phyloP scores from a whole-genome alignment of 2,113 vertebrate genomes.

The Channa maculata region DNA sequence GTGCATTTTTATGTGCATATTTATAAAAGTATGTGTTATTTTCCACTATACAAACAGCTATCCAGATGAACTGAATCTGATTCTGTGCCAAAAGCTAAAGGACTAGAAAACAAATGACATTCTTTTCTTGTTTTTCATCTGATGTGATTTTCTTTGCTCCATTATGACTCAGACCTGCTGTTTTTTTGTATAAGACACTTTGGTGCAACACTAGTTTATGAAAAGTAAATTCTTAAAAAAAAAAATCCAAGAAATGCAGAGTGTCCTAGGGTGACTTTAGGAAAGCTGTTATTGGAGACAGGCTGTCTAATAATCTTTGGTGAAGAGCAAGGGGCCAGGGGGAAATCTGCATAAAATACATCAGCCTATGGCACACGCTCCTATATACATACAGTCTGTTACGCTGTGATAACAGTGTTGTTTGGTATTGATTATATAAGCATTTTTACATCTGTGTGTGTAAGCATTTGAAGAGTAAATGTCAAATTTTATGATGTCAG shows the following conservation, averaged over 20 bases:
- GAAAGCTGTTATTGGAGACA: constrained; percentile 45
- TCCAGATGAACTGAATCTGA: constrained; percentile 32
- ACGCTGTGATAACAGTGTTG: constrained; percentile 47
- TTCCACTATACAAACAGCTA: constrained; percentile 16
- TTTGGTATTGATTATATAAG: constrained; percentile 57
- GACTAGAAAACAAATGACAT: constrained; percentile 3
- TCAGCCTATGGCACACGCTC: constrained; percentile 22
- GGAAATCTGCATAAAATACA: constrained; percentile 48
- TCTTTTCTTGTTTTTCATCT: constrained; percentile 32
- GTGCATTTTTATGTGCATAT: constrained; percentile 5
- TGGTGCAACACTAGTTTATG: constrained; percentile 36
- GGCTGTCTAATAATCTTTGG: constrained; percentile 51
- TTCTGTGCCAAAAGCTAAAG: background rate
- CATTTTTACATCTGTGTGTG: constrained; percentile 38
- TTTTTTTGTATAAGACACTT: constrained; percentile 21
- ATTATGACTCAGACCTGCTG: constrained; percentile 56
- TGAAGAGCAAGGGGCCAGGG: constrained; percentile 28
- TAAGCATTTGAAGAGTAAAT: constrained; percentile 35
- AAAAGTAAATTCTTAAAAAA: constrained; percentile 43
- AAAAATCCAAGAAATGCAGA: constrained; percentile 23
- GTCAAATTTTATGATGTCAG: constrained; percentile 51
- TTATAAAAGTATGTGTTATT: background rate
- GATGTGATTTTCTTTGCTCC: constrained; percentile 12
- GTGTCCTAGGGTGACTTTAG: constrained; percentile 41
- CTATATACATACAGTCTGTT: constrained; percentile 39